Evolutionary conservation across 2,113 vertebrate species (phyloP), one percentile per base, ranked within the genome.

Genomic region (Thryonomys swinderianus): DNA sequence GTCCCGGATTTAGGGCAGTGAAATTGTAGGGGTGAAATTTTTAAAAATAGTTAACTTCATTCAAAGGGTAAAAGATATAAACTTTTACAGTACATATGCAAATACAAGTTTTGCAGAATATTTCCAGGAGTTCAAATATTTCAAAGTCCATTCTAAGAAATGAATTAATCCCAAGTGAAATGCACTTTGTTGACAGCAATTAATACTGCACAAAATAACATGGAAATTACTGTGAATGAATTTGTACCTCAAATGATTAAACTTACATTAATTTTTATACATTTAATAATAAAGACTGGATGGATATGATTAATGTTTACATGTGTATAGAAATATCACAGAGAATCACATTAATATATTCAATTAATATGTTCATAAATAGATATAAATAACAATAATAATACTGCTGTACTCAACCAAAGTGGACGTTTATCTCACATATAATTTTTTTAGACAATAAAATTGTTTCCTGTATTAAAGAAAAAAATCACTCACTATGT

Each of bases 151-250:
- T 67, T 5, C 7, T 32, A 84, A 80, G 30, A n/a, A 16, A 42
- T 20, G 57, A 78, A 27, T 80, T 23, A 61, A 53, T 67, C 3
- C 23, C n/a, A n/a, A 79, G 1, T 40, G n/a, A 87, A 81, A 45
- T 0, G 11, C 21, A 1, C 21, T 67, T 48, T 55, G 16, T 79
- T 37, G 59, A 61, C 16, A 73, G 0, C 53, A 83, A 85, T 21
- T 67, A 55, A 79, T 79, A 87, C 23, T 67, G 37, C 61, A 13
- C 85, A 74, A 17, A 78, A n/a, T 51, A 73, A 2, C 16, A 10
- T 53, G 34, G 42, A 88, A 91, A 82, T 76, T 25, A 61, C 32
- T 66, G 81, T 11, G 11, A 90, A 90, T 94, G 66, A 80, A 80
- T 81, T 76, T 53, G 16, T 17, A 74, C 13, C n/a, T 80, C 21